Evolutionary conservation across 1,140 invertebrate species (phyloP).

Genomic region (Littorina saxatilis): DNA sequence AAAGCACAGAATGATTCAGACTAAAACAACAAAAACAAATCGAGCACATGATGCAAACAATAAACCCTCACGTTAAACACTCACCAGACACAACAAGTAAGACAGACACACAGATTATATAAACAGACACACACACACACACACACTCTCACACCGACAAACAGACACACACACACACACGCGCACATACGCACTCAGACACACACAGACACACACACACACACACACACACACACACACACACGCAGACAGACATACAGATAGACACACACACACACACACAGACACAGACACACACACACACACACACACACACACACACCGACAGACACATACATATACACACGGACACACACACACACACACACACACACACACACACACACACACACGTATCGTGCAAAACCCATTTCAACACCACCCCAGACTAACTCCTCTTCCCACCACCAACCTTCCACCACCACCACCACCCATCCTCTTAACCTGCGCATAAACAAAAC

Average conservation of each 20-base stretch:
- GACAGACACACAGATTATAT: no score
- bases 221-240: neutral
- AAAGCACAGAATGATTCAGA: no score
- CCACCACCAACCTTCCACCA: neutral
- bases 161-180: neutral
- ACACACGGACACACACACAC: slow-evolving; percentile 25
- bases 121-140: no score
- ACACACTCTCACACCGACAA: no score
- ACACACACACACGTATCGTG: neutral
- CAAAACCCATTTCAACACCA: neutral
- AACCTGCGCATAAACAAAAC: neutral
- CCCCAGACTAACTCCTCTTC: neutral
- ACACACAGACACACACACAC: slow-evolving; percentile 9
- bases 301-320: neutral
- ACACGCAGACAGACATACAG: slow-evolving; percentile 9
- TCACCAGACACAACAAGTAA: no score
- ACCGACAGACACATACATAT: neutral
- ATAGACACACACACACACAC: slow-evolving; percentile 13
- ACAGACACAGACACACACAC: neutral
- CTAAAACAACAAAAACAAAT: no score
- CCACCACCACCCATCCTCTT: neutral
- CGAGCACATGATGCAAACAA: no score
- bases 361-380: slow-evolving; percentile 30
- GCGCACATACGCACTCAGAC: neutral
- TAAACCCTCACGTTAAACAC: no score